Evolutionary conservation across 2,888 invertebrate genomes (phyloP).

Genomic region (Stenchaetothrips biformis): DNA sequence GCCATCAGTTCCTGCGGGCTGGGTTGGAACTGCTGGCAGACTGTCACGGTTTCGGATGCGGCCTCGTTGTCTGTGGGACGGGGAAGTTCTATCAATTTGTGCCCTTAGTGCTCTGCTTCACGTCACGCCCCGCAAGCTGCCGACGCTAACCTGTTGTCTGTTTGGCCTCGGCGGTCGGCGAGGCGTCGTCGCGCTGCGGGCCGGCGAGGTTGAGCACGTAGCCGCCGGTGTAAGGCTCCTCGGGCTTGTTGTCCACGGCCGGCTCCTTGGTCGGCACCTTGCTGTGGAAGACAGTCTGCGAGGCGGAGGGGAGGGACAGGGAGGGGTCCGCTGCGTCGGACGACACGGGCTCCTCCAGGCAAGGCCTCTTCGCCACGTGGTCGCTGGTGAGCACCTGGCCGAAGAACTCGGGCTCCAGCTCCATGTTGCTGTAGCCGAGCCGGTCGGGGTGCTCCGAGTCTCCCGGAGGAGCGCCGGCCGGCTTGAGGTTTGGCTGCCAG

Average conservation of each 20-base stretch:
- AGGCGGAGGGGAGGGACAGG: not conserved
- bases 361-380: not conserved
- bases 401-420: not conserved
- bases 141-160: too few species aligned
- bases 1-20: too few species aligned
- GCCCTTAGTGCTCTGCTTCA: too few species aligned
- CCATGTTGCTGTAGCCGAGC: not conserved
- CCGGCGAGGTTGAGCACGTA: not conserved
- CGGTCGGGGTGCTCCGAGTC: not conserved
- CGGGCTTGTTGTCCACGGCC: not conserved
- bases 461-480: not conserved
- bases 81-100: too few species aligned
- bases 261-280: not conserved
- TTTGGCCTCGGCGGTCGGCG: too few species aligned
- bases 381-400: not conserved
- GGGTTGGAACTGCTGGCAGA: too few species aligned
- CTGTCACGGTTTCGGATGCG: too few species aligned
- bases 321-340: not conserved
- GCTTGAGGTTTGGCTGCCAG: not conserved
- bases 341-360: not conserved
- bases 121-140: too few species aligned
- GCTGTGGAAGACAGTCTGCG: not conserved
- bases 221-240: not conserved
- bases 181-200: not conserved
- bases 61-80: too few species aligned